Percentiles rank a stretch among this genome's conserved stretches.
Conservation (phyloP, 2,888 invertebrate genomes). For the Dolomedes plantarius region DNA sequence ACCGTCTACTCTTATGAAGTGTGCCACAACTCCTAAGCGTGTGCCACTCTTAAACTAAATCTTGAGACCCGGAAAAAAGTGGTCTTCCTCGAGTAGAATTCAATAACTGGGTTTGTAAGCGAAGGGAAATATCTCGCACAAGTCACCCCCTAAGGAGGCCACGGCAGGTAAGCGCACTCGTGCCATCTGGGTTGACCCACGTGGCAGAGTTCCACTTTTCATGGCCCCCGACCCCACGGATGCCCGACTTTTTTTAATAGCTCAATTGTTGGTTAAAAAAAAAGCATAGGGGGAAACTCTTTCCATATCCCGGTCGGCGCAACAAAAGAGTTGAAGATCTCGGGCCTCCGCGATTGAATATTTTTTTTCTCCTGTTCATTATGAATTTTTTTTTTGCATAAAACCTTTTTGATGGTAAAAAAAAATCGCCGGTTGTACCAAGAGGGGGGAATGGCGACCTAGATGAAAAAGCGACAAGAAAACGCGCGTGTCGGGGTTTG, state of each 20-base stretch:
- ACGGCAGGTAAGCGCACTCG: conserved; percentile 54
- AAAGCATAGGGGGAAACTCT: conserved; percentile 34
- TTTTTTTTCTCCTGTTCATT: conserved; percentile 43
- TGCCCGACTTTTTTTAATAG: conserved; percentile 22
- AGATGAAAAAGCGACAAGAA: conserved; percentile 54
- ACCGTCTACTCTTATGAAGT: too few species aligned
- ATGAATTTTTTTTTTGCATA: conserved; percentile 32
- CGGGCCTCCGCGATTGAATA: conserved; percentile 42
- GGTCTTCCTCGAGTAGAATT: neutral
- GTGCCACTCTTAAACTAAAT: conserved; percentile 45
- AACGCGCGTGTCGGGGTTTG: conserved; percentile 32
- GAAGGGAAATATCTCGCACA: conserved; percentile 3
- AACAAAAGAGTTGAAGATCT: conserved; percentile 68
- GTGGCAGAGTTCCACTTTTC: conserved; percentile 49
- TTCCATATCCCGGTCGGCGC: conserved; percentile 35
- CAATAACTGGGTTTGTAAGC: conserved; percentile 44
- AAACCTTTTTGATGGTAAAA: neutral
- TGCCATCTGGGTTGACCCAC: conserved; percentile 61
- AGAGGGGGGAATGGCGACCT: conserved; percentile 30
- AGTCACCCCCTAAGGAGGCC: conserved; percentile 49
- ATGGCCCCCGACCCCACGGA: conserved; percentile 45
- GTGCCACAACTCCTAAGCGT: neutral
- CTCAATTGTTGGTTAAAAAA: conserved; percentile 45
- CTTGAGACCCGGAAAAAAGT: conserved; percentile 20
- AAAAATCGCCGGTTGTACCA: conserved; percentile 17